Evolutionary conservation across 2,888 invertebrate species (phyloP), one percentile per base, ranked within the genome.

Genomic region (Erebia ligea): DNA sequence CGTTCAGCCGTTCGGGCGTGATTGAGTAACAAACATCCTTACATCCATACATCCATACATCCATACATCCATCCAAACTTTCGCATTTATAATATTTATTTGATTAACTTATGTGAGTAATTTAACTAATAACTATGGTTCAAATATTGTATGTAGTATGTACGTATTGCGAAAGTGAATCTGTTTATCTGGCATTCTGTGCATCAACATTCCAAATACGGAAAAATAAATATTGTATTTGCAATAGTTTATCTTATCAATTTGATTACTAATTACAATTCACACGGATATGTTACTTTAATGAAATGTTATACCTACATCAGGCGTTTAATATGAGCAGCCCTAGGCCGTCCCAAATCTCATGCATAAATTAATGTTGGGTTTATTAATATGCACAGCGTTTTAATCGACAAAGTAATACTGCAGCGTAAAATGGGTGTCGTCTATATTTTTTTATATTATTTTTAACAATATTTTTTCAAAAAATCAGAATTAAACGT

Each of bases 271-370:
- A 61, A 68, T 73, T 68, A 70, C 45, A 45, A 45, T 45, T 45
- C 13, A 45, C 67, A 72, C 70, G 70, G 68, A 65, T 73, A 70
- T 70, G 65, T 56, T 68, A 64, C 57, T 59, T 57, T 73, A 70
- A 68, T 70, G 61, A 65, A 69, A 59, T 57, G 58, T 68, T 62
- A 57, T 67, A 64, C n/a, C n/a, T n/a, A 64, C 67, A 67, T 70
- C 68, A 64, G 67, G 62, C 45, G 65, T 65, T 61, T 70, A 72
- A 70, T 72, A 54, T 58, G 54, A 61, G 15, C 9, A 9, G 50
- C 62, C 66, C 57, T 67, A 50, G 59, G 13, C 61, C 42, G 25
- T 57, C 59, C 45, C 52, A 68, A 68, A 70, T 68, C 70, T 73
- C 62, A 73, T 73, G 73, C 73, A 70, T 73, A 73, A 68, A 62